A percentile compares a stretch with the other conserved stretches of the same genome.
Evolutionary conservation across 1,140 invertebrate genomes (phyloP).

Genomic region (Druon quercuslanigerum): DNA sequence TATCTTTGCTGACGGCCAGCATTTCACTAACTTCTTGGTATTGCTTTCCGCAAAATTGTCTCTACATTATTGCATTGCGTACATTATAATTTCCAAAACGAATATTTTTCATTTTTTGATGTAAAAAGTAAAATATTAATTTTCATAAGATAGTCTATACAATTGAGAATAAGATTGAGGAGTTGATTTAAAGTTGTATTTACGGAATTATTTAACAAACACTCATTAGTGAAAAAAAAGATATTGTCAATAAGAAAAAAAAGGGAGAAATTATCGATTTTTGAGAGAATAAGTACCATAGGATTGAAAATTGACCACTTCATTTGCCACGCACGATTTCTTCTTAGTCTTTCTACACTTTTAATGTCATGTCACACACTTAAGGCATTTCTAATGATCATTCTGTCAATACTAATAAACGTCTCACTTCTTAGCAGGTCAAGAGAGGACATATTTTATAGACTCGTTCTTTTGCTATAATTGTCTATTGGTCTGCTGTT

Average conservation of each 20-base stretch:
- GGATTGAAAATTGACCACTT: not conserved
- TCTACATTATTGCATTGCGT: not conserved
- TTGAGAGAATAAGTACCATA: too few species aligned
- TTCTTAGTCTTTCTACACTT: slow-evolving; percentile 21
- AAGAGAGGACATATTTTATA: slow-evolving; percentile 11
- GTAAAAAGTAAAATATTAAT: too few species aligned
- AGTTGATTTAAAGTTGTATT: too few species aligned
- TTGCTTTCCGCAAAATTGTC: slow-evolving; percentile 3
- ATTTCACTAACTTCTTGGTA: slow-evolving; percentile 17
- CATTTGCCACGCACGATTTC: slow-evolving; percentile 15
- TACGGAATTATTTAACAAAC: too few species aligned
- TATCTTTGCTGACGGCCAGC: not conserved
- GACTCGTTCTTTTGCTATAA: slow-evolving; percentile 1
- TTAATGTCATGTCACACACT: slow-evolving; percentile 24
- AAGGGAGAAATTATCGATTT: too few species aligned
- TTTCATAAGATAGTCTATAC: too few species aligned
- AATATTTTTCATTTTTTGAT: too few species aligned
- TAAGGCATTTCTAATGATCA: slow-evolving; percentile 25
- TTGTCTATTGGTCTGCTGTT: not conserved
- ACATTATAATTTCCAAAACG: not conserved
- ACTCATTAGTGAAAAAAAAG: too few species aligned
- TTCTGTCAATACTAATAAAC: slow-evolving; percentile 28
- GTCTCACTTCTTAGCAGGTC: slow-evolving; percentile 8
- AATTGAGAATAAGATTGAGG: too few species aligned
- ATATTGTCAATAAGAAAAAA: too few species aligned